Evolutionary conservation across 2,888 invertebrate species (phyloP), one percentile per base, ranked within the genome.

Genomic region (Drepana falcataria): DNA sequence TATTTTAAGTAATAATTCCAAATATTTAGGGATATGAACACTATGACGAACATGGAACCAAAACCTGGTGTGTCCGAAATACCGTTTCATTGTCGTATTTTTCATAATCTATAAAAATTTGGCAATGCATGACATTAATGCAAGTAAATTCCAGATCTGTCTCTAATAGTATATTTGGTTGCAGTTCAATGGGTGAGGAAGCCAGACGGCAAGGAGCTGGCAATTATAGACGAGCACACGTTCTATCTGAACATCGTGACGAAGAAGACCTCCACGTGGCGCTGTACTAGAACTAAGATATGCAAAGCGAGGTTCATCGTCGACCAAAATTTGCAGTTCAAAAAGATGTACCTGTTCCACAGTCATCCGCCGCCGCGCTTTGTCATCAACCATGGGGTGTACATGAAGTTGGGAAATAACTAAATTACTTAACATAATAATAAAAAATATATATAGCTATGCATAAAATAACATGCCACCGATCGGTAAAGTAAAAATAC

Each of bases 201-300:
- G 35, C 53, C 47, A 21, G 47, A 52, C 1, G 71, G 70, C 2
- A 71, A 67, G 41, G 57, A 59, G 35, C 49, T 70, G 37, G 65
- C 66, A 0, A 53, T 76, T 2, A 47, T 70, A n/a, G 60, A 73
- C 47, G 64, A 68, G 0, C 74, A 57, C 53, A 63, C 67, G 0
- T 75, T 60, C 57, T 35, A 49, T 6, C 49, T 37, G 21, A 9
- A 2, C 21, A 5, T 37, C 35, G 21, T 44, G 2, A 44, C 35
- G 2, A 40, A 35, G 37, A n/a, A n/a, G 1, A 49, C 49, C 40
- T 37, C 49, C 3, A 1, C 7, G 3, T 21, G 35, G n/a, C 49
- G 49, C 35, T 49, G 49, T 5, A 49, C 37, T 2, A 49, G 21
- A 3, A 33, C 37, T 6, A 35, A 35, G 33, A 4, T 4, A 4